A percentile compares a stretch with the other conserved stretches of the same genome.
phyloP scores from a whole-genome alignment of 2,888 invertebrate species.

The Callyntrura guangdongensis region DNA sequence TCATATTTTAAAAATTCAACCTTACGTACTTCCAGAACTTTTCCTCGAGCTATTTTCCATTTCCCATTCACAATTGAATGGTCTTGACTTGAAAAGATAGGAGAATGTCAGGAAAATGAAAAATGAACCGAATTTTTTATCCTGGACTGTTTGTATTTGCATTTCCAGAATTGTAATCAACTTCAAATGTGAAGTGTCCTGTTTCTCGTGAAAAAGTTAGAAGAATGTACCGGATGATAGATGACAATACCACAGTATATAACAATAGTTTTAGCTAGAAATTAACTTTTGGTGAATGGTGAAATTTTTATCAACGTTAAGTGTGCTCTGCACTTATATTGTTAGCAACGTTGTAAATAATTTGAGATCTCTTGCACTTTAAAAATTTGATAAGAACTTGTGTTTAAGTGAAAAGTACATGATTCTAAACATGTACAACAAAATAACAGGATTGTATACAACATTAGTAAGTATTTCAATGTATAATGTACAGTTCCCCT shows the following conservation, averaged over 20 bases:
- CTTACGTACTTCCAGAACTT: not conserved
- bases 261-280: not conserved
- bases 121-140: conserved; percentile 40
- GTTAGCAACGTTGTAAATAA: too few relatives aligned
- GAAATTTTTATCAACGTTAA: too few relatives aligned
- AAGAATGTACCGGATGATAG: too few relatives aligned
- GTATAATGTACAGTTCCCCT: too few relatives aligned
- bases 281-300: not conserved
- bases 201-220: not conserved
- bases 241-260: too few relatives aligned
- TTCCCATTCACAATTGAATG: conserved; percentile 61
- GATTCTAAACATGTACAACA: too few relatives aligned
- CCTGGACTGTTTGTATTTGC: conserved; percentile 1
- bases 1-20: conserved; percentile 51
- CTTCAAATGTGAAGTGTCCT: not conserved
- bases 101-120: conserved; percentile 39
- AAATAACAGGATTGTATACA: too few relatives aligned
- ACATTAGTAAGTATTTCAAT: too few relatives aligned
- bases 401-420: too few relatives aligned
- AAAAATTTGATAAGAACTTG: too few relatives aligned
- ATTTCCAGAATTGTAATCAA: not conserved
- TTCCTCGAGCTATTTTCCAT: conserved; percentile 41
- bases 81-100: conserved; percentile 57
- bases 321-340: too few relatives aligned
- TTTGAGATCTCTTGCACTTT: too few relatives aligned